A percentile compares a stretch with the other conserved stretches of the same genome.
phyloP scores from a whole-genome alignment of 2,888 invertebrate species.

The Orgyia antiqua region DNA sequence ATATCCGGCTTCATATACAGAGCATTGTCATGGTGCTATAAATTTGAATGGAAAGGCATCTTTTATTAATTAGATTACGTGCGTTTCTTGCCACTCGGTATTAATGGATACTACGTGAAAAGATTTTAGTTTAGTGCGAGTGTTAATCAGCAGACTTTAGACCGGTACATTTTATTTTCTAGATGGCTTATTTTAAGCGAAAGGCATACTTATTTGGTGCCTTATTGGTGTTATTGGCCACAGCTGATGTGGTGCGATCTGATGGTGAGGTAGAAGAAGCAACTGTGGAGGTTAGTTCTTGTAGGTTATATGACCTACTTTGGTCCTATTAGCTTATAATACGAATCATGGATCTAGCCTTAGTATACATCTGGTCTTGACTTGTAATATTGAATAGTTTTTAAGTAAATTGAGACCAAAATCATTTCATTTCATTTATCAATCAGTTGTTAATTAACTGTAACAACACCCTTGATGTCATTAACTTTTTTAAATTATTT shows the following conservation, averaged over 20 bases:
- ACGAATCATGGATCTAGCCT: too few relatives aligned
- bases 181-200: conserved; percentile 60
- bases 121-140: conserved; percentile 7
- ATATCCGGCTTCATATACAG: conserved; percentile 43
- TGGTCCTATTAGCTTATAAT: too few relatives aligned
- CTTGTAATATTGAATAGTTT: too few relatives aligned
- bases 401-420: too few relatives aligned
- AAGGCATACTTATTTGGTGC: conserved; percentile 43
- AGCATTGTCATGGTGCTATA: conserved; percentile 5
- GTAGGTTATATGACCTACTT: conserved; percentile 40
- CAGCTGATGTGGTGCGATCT: conserved; percentile 31
- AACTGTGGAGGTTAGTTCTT: conserved; percentile 62
- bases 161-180: conserved; percentile 33
- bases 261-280: conserved; percentile 55
- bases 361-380: too few relatives aligned
- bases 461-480: too few relatives aligned
- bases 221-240: conserved; percentile 44
- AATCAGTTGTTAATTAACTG: too few relatives aligned
- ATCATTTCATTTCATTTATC: too few relatives aligned
- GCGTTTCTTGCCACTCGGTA: conserved; percentile 8
- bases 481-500: too few relatives aligned
- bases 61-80: conserved; percentile 27
- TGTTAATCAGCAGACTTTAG: conserved; percentile 12
- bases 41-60: too few relatives aligned
- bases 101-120: conserved; percentile 7